Percentiles rank a stretch among this genome's conserved stretches.
These are phyloP conservation scores for Pseudococcus jackbeardsleyi DNA, from an alignment of 2,888 invertebrate genomes.

Conservation along the genomic window DNA sequence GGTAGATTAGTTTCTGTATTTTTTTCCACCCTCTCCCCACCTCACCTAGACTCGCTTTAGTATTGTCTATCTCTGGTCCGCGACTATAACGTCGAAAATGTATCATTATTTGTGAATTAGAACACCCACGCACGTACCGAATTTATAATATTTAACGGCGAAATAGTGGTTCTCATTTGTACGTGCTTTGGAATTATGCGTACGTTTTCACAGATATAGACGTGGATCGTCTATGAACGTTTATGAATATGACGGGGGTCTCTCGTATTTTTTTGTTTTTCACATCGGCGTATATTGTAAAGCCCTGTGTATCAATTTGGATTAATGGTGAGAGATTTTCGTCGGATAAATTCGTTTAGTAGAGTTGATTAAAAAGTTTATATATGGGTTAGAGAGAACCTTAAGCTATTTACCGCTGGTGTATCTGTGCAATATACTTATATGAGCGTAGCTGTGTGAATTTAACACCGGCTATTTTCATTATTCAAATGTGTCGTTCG, in stretches of 20 bases:
- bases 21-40: neutral
- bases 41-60: neutral
- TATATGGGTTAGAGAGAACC: conserved; percentile 10
- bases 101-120: conserved; percentile 57
- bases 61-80: conserved; percentile 4
- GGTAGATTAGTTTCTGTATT: conserved; percentile 41
- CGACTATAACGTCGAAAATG: conserved; percentile 35
- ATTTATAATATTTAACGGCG: conserved; percentile 56
- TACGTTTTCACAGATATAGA: neutral
- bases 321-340: conserved; percentile 1
- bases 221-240: neutral
- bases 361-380: conserved; percentile 33
- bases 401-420: neutral
- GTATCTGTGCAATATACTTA: neutral
- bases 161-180: conserved; percentile 55
- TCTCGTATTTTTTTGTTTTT: neutral
- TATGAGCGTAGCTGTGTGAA: neutral
- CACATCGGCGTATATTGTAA: neutral
- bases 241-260: neutral
- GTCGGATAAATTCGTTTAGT: conserved; percentile 8
- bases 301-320: conserved; percentile 3
- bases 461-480: neutral
- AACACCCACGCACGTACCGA: conserved; percentile 55
- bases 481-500: neutral
- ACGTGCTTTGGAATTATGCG: neutral